Evolutionary conservation across 2,797 vertebrate genomes (phyloP), one percentile per base, ranked within the genome.

Genomic region (Stomatorhinus walkeri): DNA sequence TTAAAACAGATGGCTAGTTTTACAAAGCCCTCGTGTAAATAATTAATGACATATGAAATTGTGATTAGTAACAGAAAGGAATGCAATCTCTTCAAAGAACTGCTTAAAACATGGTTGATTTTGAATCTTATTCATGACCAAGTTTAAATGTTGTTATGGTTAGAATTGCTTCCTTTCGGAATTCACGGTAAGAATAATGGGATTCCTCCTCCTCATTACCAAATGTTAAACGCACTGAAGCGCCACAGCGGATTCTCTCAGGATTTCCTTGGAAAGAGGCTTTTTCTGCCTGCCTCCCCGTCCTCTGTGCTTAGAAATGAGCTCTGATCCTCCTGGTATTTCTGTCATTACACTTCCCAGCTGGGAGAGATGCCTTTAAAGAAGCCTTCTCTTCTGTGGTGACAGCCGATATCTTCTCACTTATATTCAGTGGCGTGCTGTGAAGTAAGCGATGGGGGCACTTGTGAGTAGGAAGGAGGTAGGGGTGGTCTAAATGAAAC

Each of bases 141-240:
- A 49, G 79, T 84, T 48, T 40, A 84, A 10, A 49, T 49, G 46
- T 83, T 46, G 43, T 46, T 72, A 52, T 51, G 24, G 83, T 68
- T 22, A 52, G 59, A 89, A 89, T 86, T 52, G 85, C 83, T 76
- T 10, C 24, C 24, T 86, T 61, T 85, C 72, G 46, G 46, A 85
- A 89, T 54, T 87, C 85, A 68, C 48, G 5, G 32, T 87, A 24
- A 59, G 19, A 36, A 79, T 52, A 64, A 89, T 86, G 1, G 8
- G 81, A 79, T 89, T 89, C 86, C 19, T 22, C n/a, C 61, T 81
- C 51, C 36, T 85, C 54, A 89, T 87, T 89, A 89, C 49, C 85
- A 22, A 54, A 40, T 88, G 46, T 89, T 88, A 85, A 88, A 89
- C 52, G 14, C 48, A 28, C 79, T 89, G 36, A 24, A 64, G 54